A percentile compares a stretch with the other conserved stretches of the same genome.
phyloP scores from a whole-genome alignment of 2,113 vertebrate species.

The Muntiacus reevesi region DNA sequence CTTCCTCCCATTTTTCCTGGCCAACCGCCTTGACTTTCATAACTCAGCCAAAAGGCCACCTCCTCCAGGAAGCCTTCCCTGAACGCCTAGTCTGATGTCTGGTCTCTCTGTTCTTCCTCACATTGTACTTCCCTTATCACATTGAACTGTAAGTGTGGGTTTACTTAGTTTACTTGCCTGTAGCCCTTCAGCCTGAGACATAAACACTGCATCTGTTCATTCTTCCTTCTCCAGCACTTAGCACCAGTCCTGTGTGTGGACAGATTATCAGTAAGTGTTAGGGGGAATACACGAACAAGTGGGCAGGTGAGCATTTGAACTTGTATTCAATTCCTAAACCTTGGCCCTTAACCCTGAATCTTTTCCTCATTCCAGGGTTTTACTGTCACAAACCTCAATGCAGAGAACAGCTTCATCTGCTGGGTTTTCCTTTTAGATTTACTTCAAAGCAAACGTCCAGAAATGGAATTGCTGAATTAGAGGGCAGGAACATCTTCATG shows the following conservation, averaged over 20 bases:
- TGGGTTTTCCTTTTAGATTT: background rate
- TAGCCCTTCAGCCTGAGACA: fast-evolving
- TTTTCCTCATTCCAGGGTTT: background rate
- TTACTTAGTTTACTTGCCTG: too few species aligned
- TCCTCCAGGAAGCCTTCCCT: background rate
- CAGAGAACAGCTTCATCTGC: background rate
- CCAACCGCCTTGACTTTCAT: background rate
- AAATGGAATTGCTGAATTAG: background rate
- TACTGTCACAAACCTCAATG: fast-evolving
- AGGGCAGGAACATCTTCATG: background rate
- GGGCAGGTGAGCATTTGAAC: fast-evolving
- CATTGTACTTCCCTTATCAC: background rate
- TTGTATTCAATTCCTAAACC: background rate
- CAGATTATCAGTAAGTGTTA: background rate
- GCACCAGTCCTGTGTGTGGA: fast-evolving
- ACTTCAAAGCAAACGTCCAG: background rate
- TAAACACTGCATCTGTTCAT: fast-evolving
- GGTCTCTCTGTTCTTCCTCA: background rate
- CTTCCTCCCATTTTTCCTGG: background rate
- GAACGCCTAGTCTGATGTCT: background rate
- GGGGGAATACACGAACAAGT: fast-evolving
- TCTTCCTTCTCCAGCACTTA: background rate
- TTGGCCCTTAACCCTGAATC: background rate
- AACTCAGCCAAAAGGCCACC: background rate
- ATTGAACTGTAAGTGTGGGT: fast-evolving